A percentile compares a stretch with the other conserved stretches of the same genome.
Evolutionary conservation across 2,113 vertebrate species (phyloP).

Genomic region (Lophius piscatorius): DNA sequence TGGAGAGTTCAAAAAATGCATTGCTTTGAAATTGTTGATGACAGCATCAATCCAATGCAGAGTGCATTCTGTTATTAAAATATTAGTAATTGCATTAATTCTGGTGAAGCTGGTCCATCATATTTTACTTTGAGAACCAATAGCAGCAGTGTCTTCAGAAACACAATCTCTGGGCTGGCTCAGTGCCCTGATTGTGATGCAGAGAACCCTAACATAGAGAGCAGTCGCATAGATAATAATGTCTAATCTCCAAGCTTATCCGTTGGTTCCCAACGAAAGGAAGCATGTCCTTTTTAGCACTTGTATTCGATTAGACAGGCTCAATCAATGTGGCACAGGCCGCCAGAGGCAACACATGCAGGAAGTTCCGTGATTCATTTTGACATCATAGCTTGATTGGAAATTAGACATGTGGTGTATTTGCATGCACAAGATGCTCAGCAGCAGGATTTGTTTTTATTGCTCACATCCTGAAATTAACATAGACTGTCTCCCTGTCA

Average conservation of each 20-base stretch:
- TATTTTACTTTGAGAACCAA: conserved; percentile 28
- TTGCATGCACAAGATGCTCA: conserved; percentile 35
- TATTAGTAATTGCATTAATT: conserved; percentile 30
- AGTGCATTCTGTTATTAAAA: conserved; percentile 10
- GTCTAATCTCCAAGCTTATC: conserved; percentile 69
- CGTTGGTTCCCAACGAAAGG: conserved; percentile 46
- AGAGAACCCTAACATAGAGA: conserved; percentile 31
- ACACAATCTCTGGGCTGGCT: conserved; percentile 26
- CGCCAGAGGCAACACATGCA: conserved; percentile 40
- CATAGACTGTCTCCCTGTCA: conserved; percentile 41
- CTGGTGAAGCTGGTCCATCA: conserved; percentile 10
- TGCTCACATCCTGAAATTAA: conserved; percentile 47
- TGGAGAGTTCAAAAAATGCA: conserved; percentile 9
- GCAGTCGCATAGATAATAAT: conserved; percentile 69
- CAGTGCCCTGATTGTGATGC: conserved; percentile 57
- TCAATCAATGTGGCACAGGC: conserved; percentile 61
- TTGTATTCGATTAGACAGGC: conserved; percentile 71
- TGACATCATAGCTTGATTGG: conserved; percentile 60
- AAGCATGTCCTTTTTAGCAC: conserved; percentile 47
- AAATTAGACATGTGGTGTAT: conserved; percentile 65
- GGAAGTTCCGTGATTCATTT: conserved; percentile 56
- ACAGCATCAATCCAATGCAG: conserved; percentile 23
- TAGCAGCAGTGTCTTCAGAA: conserved; percentile 34
- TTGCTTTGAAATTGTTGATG: conserved; percentile 17
- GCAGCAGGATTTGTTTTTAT: conserved; percentile 44